phyloP scores from a whole-genome alignment of 2,797 vertebrate species.

The Manis pentadactyla region DNA sequence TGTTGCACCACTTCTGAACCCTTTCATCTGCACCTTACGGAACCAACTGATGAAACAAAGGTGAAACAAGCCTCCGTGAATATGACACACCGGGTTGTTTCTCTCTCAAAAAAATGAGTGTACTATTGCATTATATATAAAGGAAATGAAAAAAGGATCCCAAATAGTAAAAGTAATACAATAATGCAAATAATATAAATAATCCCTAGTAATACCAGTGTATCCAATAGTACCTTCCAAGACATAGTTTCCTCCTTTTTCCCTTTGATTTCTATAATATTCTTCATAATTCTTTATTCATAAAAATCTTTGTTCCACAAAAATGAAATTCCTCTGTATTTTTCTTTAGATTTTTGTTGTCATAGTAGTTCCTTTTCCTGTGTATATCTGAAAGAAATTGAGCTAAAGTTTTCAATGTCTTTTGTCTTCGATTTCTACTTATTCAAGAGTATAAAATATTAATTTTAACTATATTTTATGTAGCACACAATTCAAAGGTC shows the following conservation, averaged over 20 bases:
- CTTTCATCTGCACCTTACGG: slow-evolving; percentile 61
- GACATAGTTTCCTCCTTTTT: not conserved
- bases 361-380: not conserved
- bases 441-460: not conserved
- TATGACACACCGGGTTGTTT: not conserved
- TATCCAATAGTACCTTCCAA: not conserved
- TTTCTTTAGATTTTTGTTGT: not conserved
- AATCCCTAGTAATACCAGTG: not conserved
- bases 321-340: not conserved
- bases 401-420: not conserved
- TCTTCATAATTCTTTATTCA: not conserved
- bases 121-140: not conserved
- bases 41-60: slow-evolving; percentile 65
- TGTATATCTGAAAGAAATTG: not conserved
- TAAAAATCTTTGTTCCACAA: not conserved
- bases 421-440: not conserved
- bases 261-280: not conserved
- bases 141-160: not conserved
- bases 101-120: not conserved
- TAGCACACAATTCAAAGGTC: not conserved
- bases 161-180: too few relatives aligned
- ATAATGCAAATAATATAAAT: too few relatives aligned
- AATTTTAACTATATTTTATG: not conserved
- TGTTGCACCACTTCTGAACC: slow-evolving; percentile 68
- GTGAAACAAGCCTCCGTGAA: slow-evolving; percentile 51